phyloP scores from a whole-genome alignment of 2,888 invertebrate species.

The Apamea anceps region DNA sequence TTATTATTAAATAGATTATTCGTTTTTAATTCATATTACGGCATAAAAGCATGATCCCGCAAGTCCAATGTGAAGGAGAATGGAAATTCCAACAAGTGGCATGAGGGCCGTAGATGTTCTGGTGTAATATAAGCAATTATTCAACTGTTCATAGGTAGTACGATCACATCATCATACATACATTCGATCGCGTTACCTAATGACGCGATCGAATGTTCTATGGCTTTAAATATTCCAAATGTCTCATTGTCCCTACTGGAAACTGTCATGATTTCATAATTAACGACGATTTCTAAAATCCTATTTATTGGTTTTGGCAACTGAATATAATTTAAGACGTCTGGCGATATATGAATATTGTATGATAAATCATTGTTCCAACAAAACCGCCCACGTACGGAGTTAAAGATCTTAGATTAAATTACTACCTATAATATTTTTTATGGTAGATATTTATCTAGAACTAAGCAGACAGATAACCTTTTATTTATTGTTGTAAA shows the following conservation, averaged over 20 bases:
- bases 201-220: not conserved
- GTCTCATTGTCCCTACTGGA: not conserved
- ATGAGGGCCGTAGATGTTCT: not conserved
- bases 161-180: not conserved
- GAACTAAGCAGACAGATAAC: not conserved
- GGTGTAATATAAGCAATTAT: not conserved
- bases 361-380: slow-evolving; percentile 10
- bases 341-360: slow-evolving; percentile 10
- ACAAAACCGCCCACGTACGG: slow-evolving; percentile 14
- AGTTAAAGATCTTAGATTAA: not conserved
- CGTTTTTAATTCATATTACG: not conserved
- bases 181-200: too few relatives aligned
- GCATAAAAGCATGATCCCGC: not conserved
- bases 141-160: not conserved
- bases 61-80: not conserved
- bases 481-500: slow-evolving; percentile 11
- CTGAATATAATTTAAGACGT: slow-evolving; percentile 13
- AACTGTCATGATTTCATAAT: slow-evolving; percentile 12
- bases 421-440: slow-evolving; percentile 4
- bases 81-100: too few relatives aligned
- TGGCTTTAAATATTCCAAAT: not conserved
- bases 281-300: not conserved
- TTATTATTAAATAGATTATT: too few relatives aligned
- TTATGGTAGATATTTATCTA: not conserved
- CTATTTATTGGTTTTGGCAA: slow-evolving; percentile 18